Evolutionary conservation across 2,797 vertebrate genomes (phyloP), one percentile per base, ranked within the genome.

Genomic region (Hylomyscus alleni): DNA sequence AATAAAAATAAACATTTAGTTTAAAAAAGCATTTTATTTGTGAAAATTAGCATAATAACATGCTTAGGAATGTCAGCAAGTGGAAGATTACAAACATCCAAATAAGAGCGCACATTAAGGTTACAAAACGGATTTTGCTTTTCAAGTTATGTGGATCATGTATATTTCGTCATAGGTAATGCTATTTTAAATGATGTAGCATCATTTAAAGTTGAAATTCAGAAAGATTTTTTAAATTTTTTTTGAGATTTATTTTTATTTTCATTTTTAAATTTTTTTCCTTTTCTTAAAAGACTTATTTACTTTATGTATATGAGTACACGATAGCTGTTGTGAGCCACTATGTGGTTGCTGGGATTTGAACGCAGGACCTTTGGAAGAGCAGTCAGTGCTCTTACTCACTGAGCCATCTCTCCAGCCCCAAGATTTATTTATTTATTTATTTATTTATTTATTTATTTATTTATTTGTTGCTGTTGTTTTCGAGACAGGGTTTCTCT

Each of bases 161-260:
- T 86, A 12, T 82, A 89, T 83, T 93, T 91, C 89, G 22, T 86
- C 34, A 29, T 40, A 22, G 13, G 6, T 84, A 50, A 52, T n/a
- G 44, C 95, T 44, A 97, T 97, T 98, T 98, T 93, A 97, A 98
- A 97, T 96, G 56, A 92, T 93, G 92, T 95, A 92, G 92, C 96
- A 96, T 97, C 96, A 96, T 97, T 97, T 96, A 89, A 91, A 17
- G 0, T 81, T 98, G 97, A 93, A 98, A 98, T 98, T 98, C 97
- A 97, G 93, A 97, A 98, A 92, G 97, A 90, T 67, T 97, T 97
- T 87, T 12, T 67, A 58, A 37, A 58, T 44, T 62, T 62, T 62
- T 83, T 83, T 44, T 44, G 44, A 44, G 44, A 44, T 44, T 44
- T 44, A 44, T 44, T 44, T 44, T 44, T 44, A 44, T 44, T 97